Evolutionary conservation across 2,888 invertebrate species (phyloP).

Genomic region (Stegana nigrithorax): DNA sequence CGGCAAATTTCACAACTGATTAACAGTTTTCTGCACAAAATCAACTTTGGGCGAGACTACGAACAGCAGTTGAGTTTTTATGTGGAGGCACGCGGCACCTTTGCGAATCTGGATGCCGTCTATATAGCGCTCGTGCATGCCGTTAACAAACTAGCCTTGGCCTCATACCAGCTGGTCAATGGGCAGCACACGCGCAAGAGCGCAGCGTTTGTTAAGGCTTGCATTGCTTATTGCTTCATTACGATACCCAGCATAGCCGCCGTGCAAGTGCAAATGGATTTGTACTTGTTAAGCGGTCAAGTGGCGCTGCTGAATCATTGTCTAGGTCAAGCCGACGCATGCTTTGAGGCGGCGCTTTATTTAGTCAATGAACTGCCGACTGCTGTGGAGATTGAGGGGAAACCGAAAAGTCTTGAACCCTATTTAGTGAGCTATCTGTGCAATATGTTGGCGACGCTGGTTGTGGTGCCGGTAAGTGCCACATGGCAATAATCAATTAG

Average conservation of each 20-base stretch:
- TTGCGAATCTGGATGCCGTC: conserved; percentile 90
- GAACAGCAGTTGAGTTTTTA: conserved; percentile 94
- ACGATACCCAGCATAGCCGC: conserved; percentile 95
- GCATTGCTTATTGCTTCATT: conserved; percentile 95
- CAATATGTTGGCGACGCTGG: conserved; percentile 83
- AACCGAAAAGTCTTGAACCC: conserved; percentile 78
- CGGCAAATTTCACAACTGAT: conserved; percentile 87
- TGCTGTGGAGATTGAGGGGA: conserved; percentile 79
- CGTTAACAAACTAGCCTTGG: conserved; percentile 83
- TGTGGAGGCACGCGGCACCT: conserved; percentile 90
- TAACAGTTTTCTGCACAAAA: conserved; percentile 81
- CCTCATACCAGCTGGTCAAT: conserved; percentile 74
- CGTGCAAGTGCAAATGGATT: conserved; percentile 81
- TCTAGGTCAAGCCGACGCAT: conserved; percentile 95
- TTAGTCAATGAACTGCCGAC: conserved; percentile 83
- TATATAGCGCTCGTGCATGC: conserved; percentile 88
- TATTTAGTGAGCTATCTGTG: conserved; percentile 78
- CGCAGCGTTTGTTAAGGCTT: conserved; percentile 89
- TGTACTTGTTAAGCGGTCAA: conserved; percentile 89
- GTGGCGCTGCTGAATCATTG: conserved; percentile 90
- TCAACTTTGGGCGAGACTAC: conserved; percentile 86
- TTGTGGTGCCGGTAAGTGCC: conserved; percentile 82
- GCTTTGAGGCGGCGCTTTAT: conserved; percentile 88
- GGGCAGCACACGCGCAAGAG: conserved; percentile 84
- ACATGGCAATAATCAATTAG: no score